Conservation (phyloP, 1,140 invertebrate genomes). For the Caenorhabditis brenneri region DNA sequence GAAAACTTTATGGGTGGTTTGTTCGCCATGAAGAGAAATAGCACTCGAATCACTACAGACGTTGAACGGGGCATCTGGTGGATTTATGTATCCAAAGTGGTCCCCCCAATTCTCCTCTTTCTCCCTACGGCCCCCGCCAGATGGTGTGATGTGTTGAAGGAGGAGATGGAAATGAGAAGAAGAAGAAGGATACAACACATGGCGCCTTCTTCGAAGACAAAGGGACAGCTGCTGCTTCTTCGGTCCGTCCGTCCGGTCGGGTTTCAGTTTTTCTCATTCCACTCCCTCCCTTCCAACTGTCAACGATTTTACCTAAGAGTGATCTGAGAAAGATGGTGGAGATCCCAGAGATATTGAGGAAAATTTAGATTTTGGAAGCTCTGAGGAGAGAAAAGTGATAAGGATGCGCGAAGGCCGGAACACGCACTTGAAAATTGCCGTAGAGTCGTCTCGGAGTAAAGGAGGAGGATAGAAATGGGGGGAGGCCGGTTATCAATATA, state of each 20-base stretch:
- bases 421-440: background rate
- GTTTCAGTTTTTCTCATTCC: too few relatives aligned
- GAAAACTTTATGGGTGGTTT: too few relatives aligned
- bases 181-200: background rate
- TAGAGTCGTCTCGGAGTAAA: background rate
- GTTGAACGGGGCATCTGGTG: background rate
- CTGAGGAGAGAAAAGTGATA: slow-evolving; percentile 12
- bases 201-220: background rate
- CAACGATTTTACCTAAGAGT: background rate
- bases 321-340: background rate
- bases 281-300: background rate
- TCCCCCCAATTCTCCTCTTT: too few relatives aligned
- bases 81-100: background rate
- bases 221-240: background rate
- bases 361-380: too few relatives aligned
- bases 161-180: background rate
- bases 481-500: background rate
- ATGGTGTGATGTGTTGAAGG: background rate
- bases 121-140: background rate
- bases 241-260: too few relatives aligned
- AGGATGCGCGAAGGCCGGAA: slow-evolving; percentile 30
- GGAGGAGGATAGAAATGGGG: background rate
- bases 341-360: too few relatives aligned
- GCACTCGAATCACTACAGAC: background rate
- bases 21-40: too few relatives aligned